These are phyloP conservation scores for Orthonyx spaldingii DNA, from an alignment of 2,113 vertebrate genomes.

Conservation along the genomic window DNA sequence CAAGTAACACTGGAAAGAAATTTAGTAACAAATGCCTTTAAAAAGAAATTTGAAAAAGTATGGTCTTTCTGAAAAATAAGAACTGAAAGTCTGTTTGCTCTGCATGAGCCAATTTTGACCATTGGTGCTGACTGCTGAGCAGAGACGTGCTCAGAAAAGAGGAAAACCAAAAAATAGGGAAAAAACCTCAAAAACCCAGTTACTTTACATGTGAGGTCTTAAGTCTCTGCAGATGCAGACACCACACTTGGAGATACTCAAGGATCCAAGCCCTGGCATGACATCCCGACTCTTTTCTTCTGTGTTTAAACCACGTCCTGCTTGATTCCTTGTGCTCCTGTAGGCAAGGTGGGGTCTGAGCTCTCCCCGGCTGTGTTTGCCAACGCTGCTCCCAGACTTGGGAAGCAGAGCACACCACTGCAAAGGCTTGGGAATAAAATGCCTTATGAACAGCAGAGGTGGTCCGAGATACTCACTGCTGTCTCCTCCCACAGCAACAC, in stretches of 20 bases:
- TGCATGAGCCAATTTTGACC: background rate
- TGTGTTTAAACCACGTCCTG: background rate
- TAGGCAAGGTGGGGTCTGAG: background rate
- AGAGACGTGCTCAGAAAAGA: background rate
- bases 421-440: background rate
- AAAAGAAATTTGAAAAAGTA: background rate
- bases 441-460: background rate
- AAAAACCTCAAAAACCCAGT: background rate
- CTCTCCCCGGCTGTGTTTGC: background rate
- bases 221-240: background rate
- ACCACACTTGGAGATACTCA: background rate
- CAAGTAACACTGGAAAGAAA: background rate
- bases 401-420: background rate
- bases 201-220: background rate
- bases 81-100: background rate
- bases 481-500: background rate
- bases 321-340: background rate
- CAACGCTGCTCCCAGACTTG: background rate
- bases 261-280: background rate
- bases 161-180: background rate
- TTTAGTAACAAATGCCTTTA: background rate
- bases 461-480: background rate
- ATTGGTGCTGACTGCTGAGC: background rate
- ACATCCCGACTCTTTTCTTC: background rate
- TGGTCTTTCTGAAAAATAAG: background rate